Evolutionary conservation across 2,888 invertebrate genomes (phyloP).

Genomic region (Drosophila subsilvestris): DNA sequence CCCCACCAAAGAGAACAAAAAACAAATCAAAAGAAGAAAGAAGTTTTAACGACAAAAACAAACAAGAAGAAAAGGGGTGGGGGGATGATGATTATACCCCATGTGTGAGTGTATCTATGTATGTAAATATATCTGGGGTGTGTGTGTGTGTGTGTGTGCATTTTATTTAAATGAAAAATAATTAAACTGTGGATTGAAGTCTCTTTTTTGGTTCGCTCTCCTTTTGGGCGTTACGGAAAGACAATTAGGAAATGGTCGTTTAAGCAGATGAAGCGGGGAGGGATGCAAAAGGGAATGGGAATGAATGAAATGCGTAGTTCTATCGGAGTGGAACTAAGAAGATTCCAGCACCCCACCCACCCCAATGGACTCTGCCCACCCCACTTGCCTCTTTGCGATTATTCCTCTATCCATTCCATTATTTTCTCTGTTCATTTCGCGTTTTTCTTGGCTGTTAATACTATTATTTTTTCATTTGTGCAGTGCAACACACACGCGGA

Average conservation of each 20-base stretch:
- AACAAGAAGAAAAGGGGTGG: slow-evolving; percentile 32
- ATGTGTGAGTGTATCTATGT: slow-evolving; percentile 3
- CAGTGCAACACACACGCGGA: slow-evolving; percentile 54
- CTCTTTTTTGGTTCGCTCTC: slow-evolving; percentile 6
- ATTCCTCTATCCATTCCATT: neutral
- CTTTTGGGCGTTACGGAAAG: slow-evolving; percentile 53
- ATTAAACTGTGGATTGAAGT: slow-evolving; percentile 77
- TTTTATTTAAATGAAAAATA: slow-evolving; percentile 77
- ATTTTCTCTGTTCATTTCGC: slow-evolving; percentile 31
- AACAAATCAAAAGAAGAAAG: slow-evolving; percentile 43
- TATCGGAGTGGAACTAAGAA: slow-evolving; percentile 50
- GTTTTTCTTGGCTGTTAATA: slow-evolving; percentile 53
- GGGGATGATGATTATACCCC: neutral
- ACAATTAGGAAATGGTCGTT: slow-evolving; percentile 75
- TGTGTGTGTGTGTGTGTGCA: slow-evolving; percentile 43
- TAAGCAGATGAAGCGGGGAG: slow-evolving; percentile 16
- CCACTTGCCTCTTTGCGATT: slow-evolving; percentile 27
- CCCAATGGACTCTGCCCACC: slow-evolving; percentile 24
- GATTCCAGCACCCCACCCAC: slow-evolving; percentile 3
- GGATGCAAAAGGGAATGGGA: neutral
- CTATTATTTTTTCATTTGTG: slow-evolving; percentile 75
- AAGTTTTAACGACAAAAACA: slow-evolving; percentile 67
- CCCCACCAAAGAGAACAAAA: slow-evolving; percentile 3
- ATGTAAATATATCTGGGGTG: slow-evolving; percentile 13
- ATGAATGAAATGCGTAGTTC: slow-evolving; percentile 57